Conservation (phyloP, 92 coral and sea anemone genomes). For the Anthopleura xanthogrammica region DNA sequence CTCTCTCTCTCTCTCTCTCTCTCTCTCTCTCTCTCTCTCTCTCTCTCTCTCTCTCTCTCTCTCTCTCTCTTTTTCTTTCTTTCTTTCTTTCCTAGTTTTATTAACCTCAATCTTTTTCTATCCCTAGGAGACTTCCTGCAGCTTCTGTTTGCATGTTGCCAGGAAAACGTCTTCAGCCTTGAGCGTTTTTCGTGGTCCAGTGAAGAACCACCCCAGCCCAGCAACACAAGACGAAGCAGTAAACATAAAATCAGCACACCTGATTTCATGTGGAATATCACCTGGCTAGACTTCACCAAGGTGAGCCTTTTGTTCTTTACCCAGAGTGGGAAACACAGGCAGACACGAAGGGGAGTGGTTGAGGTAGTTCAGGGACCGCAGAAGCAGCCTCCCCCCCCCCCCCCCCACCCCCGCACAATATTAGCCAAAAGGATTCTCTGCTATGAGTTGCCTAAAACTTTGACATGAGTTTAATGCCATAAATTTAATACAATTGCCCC, state of each 20-base stretch:
- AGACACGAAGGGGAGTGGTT: too few relatives aligned
- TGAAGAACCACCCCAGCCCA: constrained; percentile 37
- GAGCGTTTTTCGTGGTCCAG: constrained; percentile 65
- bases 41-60: neutral
- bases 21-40: neutral
- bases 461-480: too few relatives aligned
- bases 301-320: constrained; percentile 12
- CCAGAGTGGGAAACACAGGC: too few relatives aligned
- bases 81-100: neutral
- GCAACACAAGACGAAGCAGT: constrained; percentile 55
- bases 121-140: constrained; percentile 88
- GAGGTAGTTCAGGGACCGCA: neutral
- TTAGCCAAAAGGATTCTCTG: too few relatives aligned
- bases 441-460: too few relatives aligned
- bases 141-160: constrained; percentile 92
- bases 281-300: constrained; percentile 95
- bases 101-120: neutral
- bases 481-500: too few relatives aligned
- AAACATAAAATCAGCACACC: constrained; percentile 54
- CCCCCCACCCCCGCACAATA: too few relatives aligned
- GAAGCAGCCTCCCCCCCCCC: too few relatives aligned
- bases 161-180: constrained; percentile 82
- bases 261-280: constrained; percentile 96
- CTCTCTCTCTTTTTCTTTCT: neutral
- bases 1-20: neutral